A percentile compares a stretch with the other conserved stretches of the same genome.
Evolutionary conservation across 2,113 vertebrate genomes (phyloP).

Genomic region (Trematomus loennbergii): DNA sequence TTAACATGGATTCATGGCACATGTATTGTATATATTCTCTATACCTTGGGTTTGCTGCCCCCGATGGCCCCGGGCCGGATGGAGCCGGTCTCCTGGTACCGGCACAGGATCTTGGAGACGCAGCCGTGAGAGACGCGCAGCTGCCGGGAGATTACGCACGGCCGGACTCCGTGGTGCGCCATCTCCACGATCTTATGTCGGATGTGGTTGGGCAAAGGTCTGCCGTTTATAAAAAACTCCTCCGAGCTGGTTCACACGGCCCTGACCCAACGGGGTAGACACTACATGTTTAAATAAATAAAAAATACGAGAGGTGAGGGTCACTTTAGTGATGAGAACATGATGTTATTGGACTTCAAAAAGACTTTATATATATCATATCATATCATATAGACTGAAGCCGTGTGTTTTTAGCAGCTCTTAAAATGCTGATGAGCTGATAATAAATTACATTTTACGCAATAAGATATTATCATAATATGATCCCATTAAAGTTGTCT

Average conservation of each 20-base stretch:
- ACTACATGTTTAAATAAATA: constrained; percentile 78
- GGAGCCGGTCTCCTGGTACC: constrained; percentile 97
- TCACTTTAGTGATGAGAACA: constrained; percentile 2
- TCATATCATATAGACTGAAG: too few species aligned
- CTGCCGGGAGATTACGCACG: constrained; percentile 96
- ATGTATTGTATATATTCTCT: too few species aligned
- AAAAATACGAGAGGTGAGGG: neutral
- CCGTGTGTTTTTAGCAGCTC: too few species aligned
- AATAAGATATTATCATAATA: neutral
- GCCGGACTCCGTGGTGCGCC: constrained; percentile 96
- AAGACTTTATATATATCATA: too few species aligned
- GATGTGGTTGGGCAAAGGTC: constrained; percentile 96
- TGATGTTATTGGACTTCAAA: too few species aligned
- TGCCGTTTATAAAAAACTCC: constrained; percentile 97
- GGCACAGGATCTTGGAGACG: constrained; percentile 96
- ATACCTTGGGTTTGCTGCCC: constrained; percentile 96
- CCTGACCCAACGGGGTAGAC: constrained; percentile 96
- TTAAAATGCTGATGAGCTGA: too few species aligned
- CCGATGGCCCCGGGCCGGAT: constrained; percentile 96
- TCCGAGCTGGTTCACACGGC: constrained; percentile 97
- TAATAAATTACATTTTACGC: too few species aligned
- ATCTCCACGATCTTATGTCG: constrained; percentile 98
- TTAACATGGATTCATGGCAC: too few species aligned
- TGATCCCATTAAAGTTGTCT: too few species aligned
- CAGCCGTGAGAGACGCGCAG: constrained; percentile 96